Conservation (phyloP, 1,140 invertebrate species). For the Chironomus tepperi region DNA sequence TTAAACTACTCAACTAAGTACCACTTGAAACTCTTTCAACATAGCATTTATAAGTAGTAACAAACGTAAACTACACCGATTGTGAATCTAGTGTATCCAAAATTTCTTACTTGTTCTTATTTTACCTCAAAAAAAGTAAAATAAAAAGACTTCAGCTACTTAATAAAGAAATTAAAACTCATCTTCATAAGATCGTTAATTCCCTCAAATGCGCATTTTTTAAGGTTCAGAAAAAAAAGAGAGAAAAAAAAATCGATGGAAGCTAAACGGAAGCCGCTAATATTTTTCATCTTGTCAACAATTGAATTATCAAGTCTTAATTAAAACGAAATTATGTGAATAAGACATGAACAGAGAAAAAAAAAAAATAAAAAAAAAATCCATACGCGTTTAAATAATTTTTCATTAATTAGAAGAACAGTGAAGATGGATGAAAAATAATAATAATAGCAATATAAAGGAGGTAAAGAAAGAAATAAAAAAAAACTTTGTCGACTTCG, state of each 20-base stretch:
- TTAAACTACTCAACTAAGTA: too few relatives aligned
- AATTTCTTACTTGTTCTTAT: not conserved
- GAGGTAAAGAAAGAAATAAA: not conserved
- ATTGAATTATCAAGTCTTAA: constrained; percentile 24
- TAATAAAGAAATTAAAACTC: not conserved
- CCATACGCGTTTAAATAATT: constrained; percentile 8
- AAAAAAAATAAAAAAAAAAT: not conserved
- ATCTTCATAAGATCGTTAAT: not conserved
- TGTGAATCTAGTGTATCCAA: not conserved
- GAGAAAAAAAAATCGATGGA: not conserved
- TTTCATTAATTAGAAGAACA: constrained; percentile 14
- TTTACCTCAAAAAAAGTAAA: not conserved
- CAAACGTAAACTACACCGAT: too few relatives aligned
- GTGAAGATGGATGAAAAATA: not conserved
- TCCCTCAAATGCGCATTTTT: constrained; percentile 12
- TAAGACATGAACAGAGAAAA: not conserved
- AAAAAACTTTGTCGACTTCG: not conserved
- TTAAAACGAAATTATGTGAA: constrained; percentile 22
- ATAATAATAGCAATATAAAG: not conserved
- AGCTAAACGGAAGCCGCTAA: constrained; percentile 22
- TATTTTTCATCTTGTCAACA: constrained; percentile 24
- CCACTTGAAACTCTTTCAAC: too few relatives aligned
- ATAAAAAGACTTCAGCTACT: not conserved
- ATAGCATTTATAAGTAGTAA: too few relatives aligned
- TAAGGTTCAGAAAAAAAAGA: not conserved